phyloP scores from a whole-genome alignment of 64 coral and sea anemone species.

The Pocillopora verrucosa region DNA sequence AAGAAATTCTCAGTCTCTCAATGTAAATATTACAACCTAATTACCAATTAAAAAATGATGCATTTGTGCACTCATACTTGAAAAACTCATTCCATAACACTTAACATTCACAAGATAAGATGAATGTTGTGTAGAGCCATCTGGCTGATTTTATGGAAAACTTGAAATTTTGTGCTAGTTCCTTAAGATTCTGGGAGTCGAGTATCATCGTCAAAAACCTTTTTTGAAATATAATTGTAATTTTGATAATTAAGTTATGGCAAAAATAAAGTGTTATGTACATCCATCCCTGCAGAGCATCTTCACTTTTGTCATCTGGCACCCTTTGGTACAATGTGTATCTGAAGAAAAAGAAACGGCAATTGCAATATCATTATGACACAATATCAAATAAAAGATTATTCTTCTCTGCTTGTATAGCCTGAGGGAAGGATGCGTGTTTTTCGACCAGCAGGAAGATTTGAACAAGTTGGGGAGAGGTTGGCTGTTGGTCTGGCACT shows the following conservation, averaged over 20 bases:
- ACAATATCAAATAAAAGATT: background rate
- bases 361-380: background rate
- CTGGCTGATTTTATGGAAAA: background rate
- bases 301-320: slow-evolving; percentile 49
- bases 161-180: background rate
- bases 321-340: slow-evolving; percentile 56
- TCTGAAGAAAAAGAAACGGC: slow-evolving; percentile 27
- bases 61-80: too few species aligned
- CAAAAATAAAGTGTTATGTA: background rate
- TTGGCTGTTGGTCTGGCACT: too few species aligned
- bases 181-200: background rate
- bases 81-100: too few species aligned
- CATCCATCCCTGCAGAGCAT: background rate
- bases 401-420: background rate
- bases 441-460: too few species aligned
- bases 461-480: too few species aligned
- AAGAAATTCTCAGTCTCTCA: too few species aligned
- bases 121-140: background rate
- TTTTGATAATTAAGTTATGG: background rate
- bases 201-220: background rate
- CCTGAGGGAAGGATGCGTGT: too few species aligned
- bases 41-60: too few species aligned
- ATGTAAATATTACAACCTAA: too few species aligned
- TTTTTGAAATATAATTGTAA: background rate
- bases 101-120: too few species aligned